Evolutionary conservation across 1,140 invertebrate species (phyloP), one percentile per base, ranked within the genome.

Genomic region (Cotesia vestalis): DNA sequence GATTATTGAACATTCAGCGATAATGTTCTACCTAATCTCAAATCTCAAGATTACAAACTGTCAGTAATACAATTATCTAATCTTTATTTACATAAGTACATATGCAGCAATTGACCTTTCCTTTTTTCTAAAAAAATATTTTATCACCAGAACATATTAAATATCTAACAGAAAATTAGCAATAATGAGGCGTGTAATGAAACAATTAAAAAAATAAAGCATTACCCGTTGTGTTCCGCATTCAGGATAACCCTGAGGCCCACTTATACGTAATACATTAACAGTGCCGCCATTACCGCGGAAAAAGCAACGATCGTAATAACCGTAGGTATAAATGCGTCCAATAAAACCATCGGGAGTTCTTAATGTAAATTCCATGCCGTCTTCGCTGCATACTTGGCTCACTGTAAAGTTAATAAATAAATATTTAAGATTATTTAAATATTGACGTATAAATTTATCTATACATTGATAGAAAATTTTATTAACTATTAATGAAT

Each of bases 221-320:
- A 12, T 82, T 86, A 94, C 92, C 79, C 91, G 86, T 77, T 95
- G 93, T 2, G 95, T 97, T 20, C 95, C 95, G 84, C 95, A 96
- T 82, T 96, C 94, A 1, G 95, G 95, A 84, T 96, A 96, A 34
- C 95, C 95, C 83, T 95, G 94, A 1, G 94, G 91, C 52, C 95
- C 94, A 74, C 93, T 94, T 27, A 97, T 96, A 66, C 94, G 88
- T 8, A 97, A 84, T 2, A 95, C 93, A 77, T 95, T 96, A 1
- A 91, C 89, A 2, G 91, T 93, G 1, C 93, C 94, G 12, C 95
- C 95, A 78, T 94, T 96, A 3, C 95, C 95, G 63, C 95, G 89
- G 87, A 95, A 95, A 87, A 95, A 96, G 80, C 95, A 97, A 36
- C 94, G 90, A 79, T 96, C 95, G 79, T 96, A 97, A 84, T 92